Evolutionary conservation across 92 coral and sea anemone genomes (phyloP).

Genomic region (Micromussa lordhowensis): DNA sequence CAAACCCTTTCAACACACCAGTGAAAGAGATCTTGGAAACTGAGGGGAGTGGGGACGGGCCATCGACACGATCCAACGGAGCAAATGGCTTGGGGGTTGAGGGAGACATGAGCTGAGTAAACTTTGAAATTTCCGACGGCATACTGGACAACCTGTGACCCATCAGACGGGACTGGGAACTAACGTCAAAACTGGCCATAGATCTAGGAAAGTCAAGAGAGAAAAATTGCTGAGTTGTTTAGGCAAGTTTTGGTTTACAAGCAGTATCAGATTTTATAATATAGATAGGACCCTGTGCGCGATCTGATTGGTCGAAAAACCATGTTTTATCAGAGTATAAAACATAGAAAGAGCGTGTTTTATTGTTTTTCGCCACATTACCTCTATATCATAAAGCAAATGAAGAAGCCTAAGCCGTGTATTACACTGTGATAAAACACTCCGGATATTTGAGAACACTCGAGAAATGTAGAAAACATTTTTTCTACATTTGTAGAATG

Average conservation of each 20-base stretch:
- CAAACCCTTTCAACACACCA: slow-evolving; percentile 85
- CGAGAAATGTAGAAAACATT: no score
- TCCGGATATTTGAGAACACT: no score
- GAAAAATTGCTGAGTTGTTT: background rate
- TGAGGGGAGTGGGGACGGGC: slow-evolving; percentile 58
- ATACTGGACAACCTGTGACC: slow-evolving; percentile 68
- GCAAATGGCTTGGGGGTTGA: slow-evolving; percentile 65
- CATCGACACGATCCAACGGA: slow-evolving; percentile 74
- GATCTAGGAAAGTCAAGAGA: slow-evolving; percentile 47
- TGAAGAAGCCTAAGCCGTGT: no score
- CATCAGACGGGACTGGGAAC: slow-evolving; percentile 65
- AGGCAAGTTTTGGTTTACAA: background rate
- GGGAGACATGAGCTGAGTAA: slow-evolving; percentile 75
- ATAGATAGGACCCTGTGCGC: no score
- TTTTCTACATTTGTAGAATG: no score
- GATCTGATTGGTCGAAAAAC: no score
- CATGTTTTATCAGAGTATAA: no score
- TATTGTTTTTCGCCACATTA: no score
- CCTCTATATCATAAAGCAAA: no score
- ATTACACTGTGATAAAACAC: no score
- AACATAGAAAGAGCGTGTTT: no score
- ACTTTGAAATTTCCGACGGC: slow-evolving; percentile 75
- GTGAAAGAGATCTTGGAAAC: slow-evolving; percentile 72
- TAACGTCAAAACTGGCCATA: slow-evolving; percentile 75
- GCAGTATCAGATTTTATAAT: background rate